Evolutionary conservation across 2,888 invertebrate species (phyloP), one percentile per base, ranked within the genome.

Genomic region (Autographa pulchrina): DNA sequence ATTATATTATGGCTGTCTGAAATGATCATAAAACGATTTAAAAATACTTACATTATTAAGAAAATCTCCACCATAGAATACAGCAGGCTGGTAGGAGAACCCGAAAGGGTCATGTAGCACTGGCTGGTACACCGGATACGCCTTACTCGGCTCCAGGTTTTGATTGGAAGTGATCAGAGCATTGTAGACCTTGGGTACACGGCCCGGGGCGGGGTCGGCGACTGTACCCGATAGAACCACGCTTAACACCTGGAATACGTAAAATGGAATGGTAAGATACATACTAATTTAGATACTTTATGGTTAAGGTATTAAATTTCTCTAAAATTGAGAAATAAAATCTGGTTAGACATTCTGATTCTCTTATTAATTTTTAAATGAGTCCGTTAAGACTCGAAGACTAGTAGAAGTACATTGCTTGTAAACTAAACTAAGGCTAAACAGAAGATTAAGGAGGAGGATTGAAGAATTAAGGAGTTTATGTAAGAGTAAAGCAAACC

Each of bases 121-220:
- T 9, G 97, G 97, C 83, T 97, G 97, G 80, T 97, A 97, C 59
- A 97, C 97, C 0, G 98, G 97, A 89, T 96, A 97, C 0, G 98
- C 97, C 72, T 97, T 96, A 84, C 98, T 98, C 0, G 98, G 97
- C 65, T 97, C 96, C 67, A 98, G 91, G 90, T 97, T 97, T 88
- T 98, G 97, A 87, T 97, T 97, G 7, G 97, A 97, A 4, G 97
- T 97, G 88, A 98, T 97, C 69, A 98, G 96, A 0, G 98, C 98
- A 90, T 98, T 98, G 95, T 98, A 98, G 43, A 98, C 97, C 89
- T 97, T 97, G 0, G 98, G 98, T 0, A 97, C 96, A 75, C 97
- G 96, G 38, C 97, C 95, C 0, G 97, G 95, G 5, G 96, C 95
- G 3, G 93, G 92, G 2, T 90, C 93, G 6, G 91, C 87, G 4